Conservation (phyloP, 2,888 invertebrate genomes). For the Polydrusus pterygomalis region DNA sequence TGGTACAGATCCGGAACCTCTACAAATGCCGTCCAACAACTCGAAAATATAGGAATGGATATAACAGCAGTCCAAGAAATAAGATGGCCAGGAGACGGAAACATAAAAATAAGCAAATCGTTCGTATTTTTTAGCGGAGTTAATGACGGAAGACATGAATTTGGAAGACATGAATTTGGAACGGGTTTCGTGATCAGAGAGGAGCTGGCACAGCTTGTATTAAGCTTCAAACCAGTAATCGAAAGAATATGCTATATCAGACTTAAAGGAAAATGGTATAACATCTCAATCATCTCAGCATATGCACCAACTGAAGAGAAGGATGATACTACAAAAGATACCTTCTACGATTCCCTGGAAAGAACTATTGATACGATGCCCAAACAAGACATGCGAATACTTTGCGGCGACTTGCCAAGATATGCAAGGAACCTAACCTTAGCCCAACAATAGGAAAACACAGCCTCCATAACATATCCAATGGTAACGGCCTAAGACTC, state of each 20-base stretch:
- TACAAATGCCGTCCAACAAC: constrained; percentile 26
- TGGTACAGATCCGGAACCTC: constrained; percentile 25
- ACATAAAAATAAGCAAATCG: constrained; percentile 38
- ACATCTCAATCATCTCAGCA: constrained; percentile 26
- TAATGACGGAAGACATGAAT: too few species aligned
- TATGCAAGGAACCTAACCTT: background rate
- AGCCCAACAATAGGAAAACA: background rate
- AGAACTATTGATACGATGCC: background rate
- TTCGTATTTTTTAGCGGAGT: constrained; percentile 40
- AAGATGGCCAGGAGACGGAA: constrained; percentile 44
- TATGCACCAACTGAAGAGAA: background rate
- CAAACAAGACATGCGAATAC: background rate
- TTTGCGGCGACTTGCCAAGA: constrained; percentile 8
- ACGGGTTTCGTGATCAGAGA: constrained; percentile 26
- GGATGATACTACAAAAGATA: background rate
- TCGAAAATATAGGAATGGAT: constrained; percentile 38
- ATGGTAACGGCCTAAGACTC: too few species aligned
- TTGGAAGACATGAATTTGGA: constrained; percentile 42
- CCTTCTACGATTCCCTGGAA: background rate
- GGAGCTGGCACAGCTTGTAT: constrained; percentile 7
- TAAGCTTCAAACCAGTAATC: constrained; percentile 24
- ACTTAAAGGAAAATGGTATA: constrained; percentile 11
- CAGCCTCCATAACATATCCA: background rate
- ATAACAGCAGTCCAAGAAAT: constrained; percentile 45
- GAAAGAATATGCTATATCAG: constrained; percentile 33